Percentiles rank a stretch among this genome's conserved stretches.
phyloP scores from a whole-genome alignment of 1,140 invertebrate genomes.

The Brachionus angularis region DNA sequence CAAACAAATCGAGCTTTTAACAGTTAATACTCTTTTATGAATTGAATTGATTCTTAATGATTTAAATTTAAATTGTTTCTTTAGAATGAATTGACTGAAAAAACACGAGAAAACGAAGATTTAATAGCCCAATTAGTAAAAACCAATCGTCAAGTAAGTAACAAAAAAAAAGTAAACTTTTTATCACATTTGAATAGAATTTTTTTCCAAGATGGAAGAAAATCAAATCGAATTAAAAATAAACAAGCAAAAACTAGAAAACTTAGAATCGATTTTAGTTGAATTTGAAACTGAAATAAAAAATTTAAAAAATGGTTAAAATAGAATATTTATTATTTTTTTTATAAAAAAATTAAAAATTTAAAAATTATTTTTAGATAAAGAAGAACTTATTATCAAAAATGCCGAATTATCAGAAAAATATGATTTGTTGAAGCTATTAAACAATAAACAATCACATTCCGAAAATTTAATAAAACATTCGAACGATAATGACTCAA shows the following conservation, averaged over 20 bases:
- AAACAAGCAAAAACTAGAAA: neutral
- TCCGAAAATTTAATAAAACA: neutral
- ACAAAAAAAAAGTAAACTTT: too few species aligned
- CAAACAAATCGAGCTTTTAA: slow-evolving; percentile 22
- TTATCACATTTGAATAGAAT: too few species aligned
- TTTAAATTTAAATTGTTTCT: neutral
- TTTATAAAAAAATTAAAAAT: neutral
- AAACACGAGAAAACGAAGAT: slow-evolving; percentile 7
- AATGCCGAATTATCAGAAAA: slow-evolving; percentile 26
- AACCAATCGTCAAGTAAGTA: neutral
- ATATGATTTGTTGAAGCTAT: slow-evolving; percentile 5
- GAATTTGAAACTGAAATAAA: slow-evolving; percentile 9
- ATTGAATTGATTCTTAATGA: too few species aligned
- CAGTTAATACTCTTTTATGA: too few species aligned
- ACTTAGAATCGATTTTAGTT: neutral
- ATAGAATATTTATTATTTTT: neutral
- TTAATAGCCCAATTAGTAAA: neutral
- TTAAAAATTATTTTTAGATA: slow-evolving; percentile 7
- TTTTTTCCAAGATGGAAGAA: neutral
- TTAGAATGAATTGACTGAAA: slow-evolving; percentile 10
- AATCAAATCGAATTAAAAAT: neutral
- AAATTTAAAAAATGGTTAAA: neutral
- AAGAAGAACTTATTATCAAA: slow-evolving; percentile 25
- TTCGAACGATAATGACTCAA: neutral
- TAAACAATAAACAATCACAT: neutral